Evolutionary conservation across 2,888 invertebrate species (phyloP).

Genomic region (Meghimatium bilineatum): DNA sequence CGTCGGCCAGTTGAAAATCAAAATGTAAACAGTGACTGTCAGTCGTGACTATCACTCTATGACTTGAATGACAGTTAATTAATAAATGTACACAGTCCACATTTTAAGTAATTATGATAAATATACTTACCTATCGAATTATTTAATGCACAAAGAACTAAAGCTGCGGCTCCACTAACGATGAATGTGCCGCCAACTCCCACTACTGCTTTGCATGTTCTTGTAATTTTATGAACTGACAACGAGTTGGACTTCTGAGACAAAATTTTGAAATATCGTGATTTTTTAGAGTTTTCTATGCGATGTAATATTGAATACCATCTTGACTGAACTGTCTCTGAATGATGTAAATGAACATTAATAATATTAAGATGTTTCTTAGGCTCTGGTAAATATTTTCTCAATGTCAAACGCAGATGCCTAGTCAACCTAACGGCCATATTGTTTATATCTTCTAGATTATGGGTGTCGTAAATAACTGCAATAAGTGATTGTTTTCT

Average conservation of each 20-base stretch:
- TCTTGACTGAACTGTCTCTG: background rate
- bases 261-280: background rate
- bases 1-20: too few relatives aligned
- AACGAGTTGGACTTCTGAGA: background rate
- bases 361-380: conserved; percentile 13
- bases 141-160: conserved; percentile 21
- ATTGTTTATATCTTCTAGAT: conserved; percentile 33
- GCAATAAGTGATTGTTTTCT: too few relatives aligned
- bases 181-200: conserved; percentile 1
- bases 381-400: background rate
- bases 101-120: background rate
- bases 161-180: conserved; percentile 8
- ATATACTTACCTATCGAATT: conserved; percentile 15
- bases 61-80: too few relatives aligned
- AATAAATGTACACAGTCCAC: too few relatives aligned
- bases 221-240: background rate
- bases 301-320: background rate
- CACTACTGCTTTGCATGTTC: background rate
- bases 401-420: conserved; percentile 24
- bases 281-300: background rate
- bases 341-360: conserved; percentile 1
- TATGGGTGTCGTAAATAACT: background rate
- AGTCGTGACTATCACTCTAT: too few relatives aligned
- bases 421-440: conserved; percentile 36
- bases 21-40: too few relatives aligned